Base-by-base conservation (phyloP, 1,140 invertebrate genomes). In the Elysia chlorotica region DNA sequence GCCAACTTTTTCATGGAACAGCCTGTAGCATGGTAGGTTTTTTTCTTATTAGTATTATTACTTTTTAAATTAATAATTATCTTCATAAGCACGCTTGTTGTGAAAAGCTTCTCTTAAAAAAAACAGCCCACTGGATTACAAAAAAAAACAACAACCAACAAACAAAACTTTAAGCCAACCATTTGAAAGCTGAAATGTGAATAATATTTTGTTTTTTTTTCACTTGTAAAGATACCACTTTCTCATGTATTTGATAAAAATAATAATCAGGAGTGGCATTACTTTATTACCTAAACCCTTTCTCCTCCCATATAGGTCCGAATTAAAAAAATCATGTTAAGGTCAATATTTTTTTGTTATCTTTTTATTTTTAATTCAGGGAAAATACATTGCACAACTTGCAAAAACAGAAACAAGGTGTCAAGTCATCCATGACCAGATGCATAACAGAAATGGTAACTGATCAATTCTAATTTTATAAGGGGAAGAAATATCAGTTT, bases 301-400 rank as follows among this genome's bases (percentile, higher is more conserved):
- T 71, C 5, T 66, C n/a, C n/a, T n/a, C n/a, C n/a, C n/a, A n/a
- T n/a, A n/a, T n/a, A n/a, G n/a, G n/a, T n/a, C n/a, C n/a, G n/a
- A n/a, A n/a, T n/a, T n/a, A n/a, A n/a, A n/a, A n/a, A n/a, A n/a
- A n/a, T n/a, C n/a, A n/a, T n/a, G n/a, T n/a, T n/a, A n/a, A n/a
- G n/a, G n/a, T n/a, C n/a, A 41, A 17, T 25, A 37, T 53, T n/a
- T 25, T 30, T 10, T 48, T 67, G 25, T 19, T 5, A 19, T 2
- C 28, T n/a, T 21, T 17, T 0, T 37, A 30, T 71, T 57, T 71
- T 72, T 41, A 57, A 75, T 75, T 53, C 67, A 88, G 87, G 85
- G 95, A 96, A 87, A 97, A 98, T 85, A 96, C 96, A 4, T 88
- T 96, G 10, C 93, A 94, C 87, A 91, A 94, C 76, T 86, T 97